Conservation (phyloP, 1,140 invertebrate genomes). For the Diachasma alloeum region DNA sequence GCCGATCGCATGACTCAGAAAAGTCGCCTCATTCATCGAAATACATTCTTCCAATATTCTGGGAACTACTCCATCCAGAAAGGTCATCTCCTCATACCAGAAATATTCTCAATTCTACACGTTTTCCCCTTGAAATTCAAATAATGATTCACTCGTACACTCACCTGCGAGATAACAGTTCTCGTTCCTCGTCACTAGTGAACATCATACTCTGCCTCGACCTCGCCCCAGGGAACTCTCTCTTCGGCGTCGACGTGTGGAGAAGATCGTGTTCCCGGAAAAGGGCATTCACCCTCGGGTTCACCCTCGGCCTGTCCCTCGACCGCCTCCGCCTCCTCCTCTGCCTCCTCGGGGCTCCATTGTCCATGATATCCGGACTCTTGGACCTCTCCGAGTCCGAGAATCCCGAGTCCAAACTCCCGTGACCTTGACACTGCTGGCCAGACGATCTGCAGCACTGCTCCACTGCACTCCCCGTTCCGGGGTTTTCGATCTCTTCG, state of each 20-base stretch:
- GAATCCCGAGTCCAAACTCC: constrained; percentile 66
- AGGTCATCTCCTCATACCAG: no score
- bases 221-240: not conserved
- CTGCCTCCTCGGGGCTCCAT: constrained; percentile 28
- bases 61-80: no score
- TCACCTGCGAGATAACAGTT: not conserved
- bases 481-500: not conserved
- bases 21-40: no score
- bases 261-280: constrained; percentile 41
- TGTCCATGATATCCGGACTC: constrained; percentile 36
- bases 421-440: constrained; percentile 48
- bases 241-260: constrained; percentile 55
- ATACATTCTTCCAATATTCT: no score
- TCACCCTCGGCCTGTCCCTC: constrained; percentile 21
- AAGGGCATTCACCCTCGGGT: constrained; percentile 28
- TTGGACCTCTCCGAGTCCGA: constrained; percentile 62
- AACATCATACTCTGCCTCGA: not conserved
- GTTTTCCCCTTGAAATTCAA: no score
- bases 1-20: no score
- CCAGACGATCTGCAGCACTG: not conserved
- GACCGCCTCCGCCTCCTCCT: constrained; percentile 19
- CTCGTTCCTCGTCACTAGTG: not conserved
- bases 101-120: no score
- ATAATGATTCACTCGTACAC: not conserved
- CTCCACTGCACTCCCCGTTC: not conserved